Evolutionary conservation across 2,797 vertebrate genomes (phyloP).

Genomic region (Borostomias antarcticus): DNA sequence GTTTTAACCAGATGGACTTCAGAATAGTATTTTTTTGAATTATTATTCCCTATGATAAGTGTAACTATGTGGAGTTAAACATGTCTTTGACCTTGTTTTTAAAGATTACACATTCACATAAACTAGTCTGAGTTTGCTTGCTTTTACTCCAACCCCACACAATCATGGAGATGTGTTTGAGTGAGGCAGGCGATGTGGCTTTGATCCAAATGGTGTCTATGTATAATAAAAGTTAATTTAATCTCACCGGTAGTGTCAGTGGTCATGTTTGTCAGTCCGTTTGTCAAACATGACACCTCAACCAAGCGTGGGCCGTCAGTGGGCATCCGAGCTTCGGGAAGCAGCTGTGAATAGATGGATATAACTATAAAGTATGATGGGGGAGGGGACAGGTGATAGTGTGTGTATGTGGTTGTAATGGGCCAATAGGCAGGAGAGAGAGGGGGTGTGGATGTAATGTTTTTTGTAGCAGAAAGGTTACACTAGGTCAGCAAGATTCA

Average conservation of each 20-base stretch:
- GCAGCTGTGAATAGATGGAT: slow-evolving; percentile 52
- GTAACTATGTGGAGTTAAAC: slow-evolving; percentile 69
- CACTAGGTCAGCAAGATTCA: slow-evolving; percentile 30
- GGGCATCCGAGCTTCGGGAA: slow-evolving; percentile 9
- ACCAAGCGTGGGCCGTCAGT: background rate
- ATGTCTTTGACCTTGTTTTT: slow-evolving; percentile 60
- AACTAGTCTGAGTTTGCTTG: slow-evolving; percentile 48
- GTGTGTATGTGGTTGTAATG: slow-evolving; percentile 25
- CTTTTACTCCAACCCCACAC: slow-evolving; percentile 52
- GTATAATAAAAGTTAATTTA: slow-evolving; percentile 58
- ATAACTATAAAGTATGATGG: slow-evolving; percentile 9
- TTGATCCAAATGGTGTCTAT: slow-evolving; percentile 55
- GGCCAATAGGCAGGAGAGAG: slow-evolving; percentile 11
- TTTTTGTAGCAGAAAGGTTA: slow-evolving; percentile 39
- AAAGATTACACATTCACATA: slow-evolving; percentile 53
- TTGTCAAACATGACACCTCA: slow-evolving; percentile 28
- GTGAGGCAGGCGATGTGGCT: slow-evolving; percentile 41
- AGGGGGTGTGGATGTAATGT: slow-evolving; percentile 20
- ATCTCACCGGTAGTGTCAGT: slow-evolving; percentile 54
- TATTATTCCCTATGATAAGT: slow-evolving; percentile 68
- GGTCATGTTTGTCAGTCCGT: slow-evolving; percentile 35
- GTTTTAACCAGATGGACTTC: slow-evolving; percentile 51
- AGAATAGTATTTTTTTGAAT: slow-evolving; percentile 72
- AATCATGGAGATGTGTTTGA: slow-evolving; percentile 18
- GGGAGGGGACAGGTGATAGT: slow-evolving; percentile 20